Evolutionary conservation across 2,113 vertebrate species (phyloP), one percentile per base, ranked within the genome.

Genomic region (Murina feae): DNA sequence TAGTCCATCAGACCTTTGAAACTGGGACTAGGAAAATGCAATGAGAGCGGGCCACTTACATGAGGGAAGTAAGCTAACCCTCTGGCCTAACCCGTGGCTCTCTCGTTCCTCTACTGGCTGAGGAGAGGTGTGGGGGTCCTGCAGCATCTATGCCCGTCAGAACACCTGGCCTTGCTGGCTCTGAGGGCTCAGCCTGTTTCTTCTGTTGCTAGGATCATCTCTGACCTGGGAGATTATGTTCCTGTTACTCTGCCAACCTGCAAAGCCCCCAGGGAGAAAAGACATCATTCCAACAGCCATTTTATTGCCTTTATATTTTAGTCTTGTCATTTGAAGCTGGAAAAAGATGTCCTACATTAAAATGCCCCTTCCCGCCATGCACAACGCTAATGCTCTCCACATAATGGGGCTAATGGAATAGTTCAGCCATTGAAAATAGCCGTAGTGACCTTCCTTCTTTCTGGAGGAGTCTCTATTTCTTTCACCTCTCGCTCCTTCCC

Each of bases 401-500:
- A 58, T 89, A 81, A 90, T 81, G 94, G 96, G 93, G 60, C 69
- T 97, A 91, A 96, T 92, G 90, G 85, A 92, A 63, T 94, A 86
- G 94, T 98, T 97, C 39, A 80, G 92, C 53, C 39, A 84, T 65
- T 20, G 23, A 39, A 47, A 72, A 95, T 87, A 94, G 66, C 63
- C 0, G 3, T 2, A 11, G 58, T 84, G 86, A 58, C 35, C 86
- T 98, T 93, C 96, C 87, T 76, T 60, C 78, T 32, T n/a, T 65
- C 35, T 80, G 28, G 35, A 96, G 76, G 37, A 75, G 1, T 60
- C 86, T 91, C 53, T 89, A 39, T 3, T 8, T 82, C 76, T 81
- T 82, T 30, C 28, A 14, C 32, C 20, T 68, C 72, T 60, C 28
- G 0, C 4, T 37, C 11, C 42, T 78, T 81, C 20, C 8, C 28